Conservation (phyloP, 2,888 invertebrate species). For the Acrobasis repandana region DNA sequence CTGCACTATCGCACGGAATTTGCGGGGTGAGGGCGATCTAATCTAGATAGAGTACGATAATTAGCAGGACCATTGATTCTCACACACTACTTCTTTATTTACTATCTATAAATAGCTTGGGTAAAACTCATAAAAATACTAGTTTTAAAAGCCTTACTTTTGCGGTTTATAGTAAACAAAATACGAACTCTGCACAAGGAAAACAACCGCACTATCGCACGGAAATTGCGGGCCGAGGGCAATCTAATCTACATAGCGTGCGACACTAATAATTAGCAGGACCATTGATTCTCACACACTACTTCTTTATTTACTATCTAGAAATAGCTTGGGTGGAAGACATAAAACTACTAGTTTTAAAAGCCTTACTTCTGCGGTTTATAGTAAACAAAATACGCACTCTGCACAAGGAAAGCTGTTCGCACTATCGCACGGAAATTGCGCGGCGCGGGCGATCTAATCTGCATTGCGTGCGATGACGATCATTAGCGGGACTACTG, state of each 20-base stretch:
- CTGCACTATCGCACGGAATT: constrained; percentile 68
- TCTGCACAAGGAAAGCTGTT: constrained; percentile 48
- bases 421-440: constrained; percentile 69
- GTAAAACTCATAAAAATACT: too few species aligned
- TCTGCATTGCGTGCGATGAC: constrained; percentile 68
- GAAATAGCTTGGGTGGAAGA: too few species aligned
- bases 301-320: constrained; percentile 25
- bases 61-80: constrained; percentile 65
- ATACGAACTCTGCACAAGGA: constrained; percentile 35
- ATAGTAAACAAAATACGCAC: constrained; percentile 17
- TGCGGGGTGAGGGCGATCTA: constrained; percentile 73
- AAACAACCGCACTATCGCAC: constrained; percentile 56
- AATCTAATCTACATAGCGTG: constrained; percentile 79
- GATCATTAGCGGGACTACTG: constrained; percentile 71
- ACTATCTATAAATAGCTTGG: constrained; percentile 33
- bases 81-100: not conserved
- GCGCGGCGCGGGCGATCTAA: constrained; percentile 75
- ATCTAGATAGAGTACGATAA: constrained; percentile 75
- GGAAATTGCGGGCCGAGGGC: constrained; percentile 75
- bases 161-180: too few species aligned
- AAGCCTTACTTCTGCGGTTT: too few species aligned
- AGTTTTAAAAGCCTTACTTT: too few species aligned
- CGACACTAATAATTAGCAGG: constrained; percentile 64
- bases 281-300: constrained; percentile 62
- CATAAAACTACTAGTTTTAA: too few species aligned